Percentiles rank a stretch among this genome's conserved stretches.
These are phyloP conservation scores for Liparis tanakae DNA, from an alignment of 2,797 vertebrate species.

Conservation along the genomic window DNA sequence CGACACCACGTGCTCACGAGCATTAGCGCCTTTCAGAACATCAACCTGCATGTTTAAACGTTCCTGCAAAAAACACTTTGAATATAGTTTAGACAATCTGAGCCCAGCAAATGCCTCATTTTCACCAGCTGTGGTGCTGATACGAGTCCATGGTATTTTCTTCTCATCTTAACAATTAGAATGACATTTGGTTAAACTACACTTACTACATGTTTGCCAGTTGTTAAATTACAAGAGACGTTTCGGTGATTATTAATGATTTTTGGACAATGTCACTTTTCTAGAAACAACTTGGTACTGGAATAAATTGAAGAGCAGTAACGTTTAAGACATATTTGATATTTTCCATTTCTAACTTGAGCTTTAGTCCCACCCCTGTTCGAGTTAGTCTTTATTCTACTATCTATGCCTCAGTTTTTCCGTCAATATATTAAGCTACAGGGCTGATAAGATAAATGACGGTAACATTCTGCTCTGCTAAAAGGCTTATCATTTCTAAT, in stretches of 20 bases:
- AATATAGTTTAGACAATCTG: constrained; percentile 20
- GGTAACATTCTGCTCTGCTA: neutral
- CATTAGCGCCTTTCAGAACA: constrained; percentile 41
- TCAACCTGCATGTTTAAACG: constrained; percentile 30
- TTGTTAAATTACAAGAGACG: neutral
- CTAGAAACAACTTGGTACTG: neutral
- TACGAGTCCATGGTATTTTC: neutral
- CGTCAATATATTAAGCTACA: neutral
- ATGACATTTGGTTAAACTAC: neutral
- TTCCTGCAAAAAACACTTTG: constrained; percentile 22
- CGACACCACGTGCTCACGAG: constrained; percentile 9
- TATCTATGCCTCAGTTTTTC: neutral
- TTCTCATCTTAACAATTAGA: neutral
- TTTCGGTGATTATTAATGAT: neutral
- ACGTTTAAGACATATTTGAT: neutral
- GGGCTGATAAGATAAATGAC: neutral
- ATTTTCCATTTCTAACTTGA: neutral
- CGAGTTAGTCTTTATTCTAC: neutral
- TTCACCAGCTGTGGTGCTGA: neutral
- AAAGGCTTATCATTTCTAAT: neutral
- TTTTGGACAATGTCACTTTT: neutral
- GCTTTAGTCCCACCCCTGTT: neutral
- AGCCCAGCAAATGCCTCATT: neutral
- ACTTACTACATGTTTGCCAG: neutral
- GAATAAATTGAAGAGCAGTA: too few species aligned